Evolutionary conservation across 2,113 vertebrate genomes (phyloP), one percentile per base, ranked within the genome.

Genomic region (Paradoxurus hermaphroditus): DNA sequence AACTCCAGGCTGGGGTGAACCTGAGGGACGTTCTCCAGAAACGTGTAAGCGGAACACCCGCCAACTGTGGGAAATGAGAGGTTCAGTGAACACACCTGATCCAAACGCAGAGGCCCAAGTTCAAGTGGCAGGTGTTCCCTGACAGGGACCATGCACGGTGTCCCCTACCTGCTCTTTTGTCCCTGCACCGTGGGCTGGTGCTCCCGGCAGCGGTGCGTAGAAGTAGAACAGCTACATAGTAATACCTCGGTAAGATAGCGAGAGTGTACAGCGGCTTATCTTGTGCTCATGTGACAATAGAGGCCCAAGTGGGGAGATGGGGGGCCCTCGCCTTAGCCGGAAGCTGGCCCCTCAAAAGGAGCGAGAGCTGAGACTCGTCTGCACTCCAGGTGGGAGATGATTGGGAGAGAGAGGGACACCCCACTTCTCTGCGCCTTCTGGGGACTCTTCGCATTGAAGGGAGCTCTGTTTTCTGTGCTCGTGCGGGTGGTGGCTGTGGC

Each of bases 151-250:
- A 0, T 10, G 9, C 14, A 19, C 36, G 3, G 16, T 7, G 8
- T 23, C 36, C 75, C 75, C 41, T 29, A 6, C 41, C 18, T 3
- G 8, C 25, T 9, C 36, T 0, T 23, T 23, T 27, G 3, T 15
- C 11, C 44, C 9, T 0, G n/a, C 1, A 5, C 14, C 39, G 29
- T 2, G 0, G 36, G 41, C 51, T 11, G 10, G 1, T 7, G 5
- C 39, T 15, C 31, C 34, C 1, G 53, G 9, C 67, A 18, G 9
- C 6, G 7, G 7, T 25, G 13, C 41, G 9, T 12, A 12, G 7
- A 10, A 11, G n/a, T 12, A 4, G 31, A 14, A 31, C 1, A 7
- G 4, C 1, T 29, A 18, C 53, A 49, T 15, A 3, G 19, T 0
- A 46, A 62, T 59, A 25, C 16, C 9, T 31, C 29, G 14, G 16